Base-by-base conservation (phyloP, 2,797 vertebrate species). In the Coccyzus lansbergi region DNA sequence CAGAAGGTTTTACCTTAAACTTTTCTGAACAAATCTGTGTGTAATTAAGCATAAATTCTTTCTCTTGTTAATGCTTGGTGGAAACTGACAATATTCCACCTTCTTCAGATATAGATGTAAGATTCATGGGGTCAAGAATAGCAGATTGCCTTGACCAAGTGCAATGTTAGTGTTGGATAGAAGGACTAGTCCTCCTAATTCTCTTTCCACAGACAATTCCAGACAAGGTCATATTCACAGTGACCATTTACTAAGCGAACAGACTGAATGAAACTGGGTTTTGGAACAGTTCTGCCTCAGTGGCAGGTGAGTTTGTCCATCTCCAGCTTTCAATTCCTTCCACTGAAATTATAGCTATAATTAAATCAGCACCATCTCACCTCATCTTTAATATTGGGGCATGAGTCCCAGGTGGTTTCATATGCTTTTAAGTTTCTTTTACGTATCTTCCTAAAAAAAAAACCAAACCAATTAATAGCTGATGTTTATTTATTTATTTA, bases 221-320 rank as follows among this genome's bases (percentile, higher is more conserved):
- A 88, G 33, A 8, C 51, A 65, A 83, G 22, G 16, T 78, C 26
- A 33, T 2, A 3, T 29, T 76, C n/a, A 53, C 31, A 69, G 38
- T 52, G 46, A 34, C 22, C 31, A 48, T 65, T 60, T 51, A 60
- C 15, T n/a, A 63, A 86, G n/a, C 28, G 42, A 93, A 19, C 1
- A 14, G 17, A 81, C 42, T 20, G 9, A 94, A 62, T 26, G 13
- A 86, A 90, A 67, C 18, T 26, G 14, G 7, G 2, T 7, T 81
- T 63, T n/a, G 12, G 2, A 7, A 3, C 1, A 0, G 1, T 29
- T 26, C 53, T 80, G 71, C 15, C 18, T 58, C 38, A 3, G 3
- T 29, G 15, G 20, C 13, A 65, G 24, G 9, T 65, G 53, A 70
- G 16, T 4, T 26, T 81, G 6, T 8, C 13, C 14, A 10, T 90